Evolutionary conservation across 2,113 vertebrate species (phyloP).

Genomic region (Antechinus flavipes): DNA sequence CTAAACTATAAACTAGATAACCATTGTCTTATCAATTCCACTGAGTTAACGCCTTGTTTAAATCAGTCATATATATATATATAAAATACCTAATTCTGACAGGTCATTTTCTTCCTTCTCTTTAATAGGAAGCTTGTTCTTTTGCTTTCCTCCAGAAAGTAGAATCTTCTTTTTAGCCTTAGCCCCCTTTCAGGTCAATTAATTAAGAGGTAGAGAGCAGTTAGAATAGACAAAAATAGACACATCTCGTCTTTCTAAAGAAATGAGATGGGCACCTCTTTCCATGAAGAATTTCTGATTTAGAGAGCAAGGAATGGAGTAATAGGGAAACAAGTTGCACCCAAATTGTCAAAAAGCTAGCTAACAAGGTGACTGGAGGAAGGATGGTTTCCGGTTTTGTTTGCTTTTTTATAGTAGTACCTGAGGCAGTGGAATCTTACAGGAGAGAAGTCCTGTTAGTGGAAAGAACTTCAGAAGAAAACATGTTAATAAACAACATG

Average conservation of each 20-base stretch:
- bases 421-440: not conserved
- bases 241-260: not conserved
- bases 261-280: not conserved
- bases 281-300: not conserved
- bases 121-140: not conserved
- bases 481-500: too few species aligned
- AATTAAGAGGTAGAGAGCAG: not conserved
- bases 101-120: slow-evolving; percentile 22
- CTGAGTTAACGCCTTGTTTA: too few species aligned
- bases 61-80: too few species aligned
- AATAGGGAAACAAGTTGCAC: not conserved
- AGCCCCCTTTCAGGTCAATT: not conserved
- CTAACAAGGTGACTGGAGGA: not conserved
- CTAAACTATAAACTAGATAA: too few species aligned
- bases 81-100: not conserved
- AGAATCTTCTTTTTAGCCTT: slow-evolving; percentile 1
- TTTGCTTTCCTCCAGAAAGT: not conserved
- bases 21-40: too few species aligned
- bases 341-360: not conserved
- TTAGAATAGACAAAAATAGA: not conserved
- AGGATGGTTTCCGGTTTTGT: too few species aligned
- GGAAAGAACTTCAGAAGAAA: not conserved
- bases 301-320: not conserved
- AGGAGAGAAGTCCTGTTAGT: not conserved
- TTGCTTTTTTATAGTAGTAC: not conserved